Evolutionary conservation across 2,113 vertebrate genomes (phyloP), one percentile per base, ranked within the genome.

Genomic region (Hippocampus comes): DNA sequence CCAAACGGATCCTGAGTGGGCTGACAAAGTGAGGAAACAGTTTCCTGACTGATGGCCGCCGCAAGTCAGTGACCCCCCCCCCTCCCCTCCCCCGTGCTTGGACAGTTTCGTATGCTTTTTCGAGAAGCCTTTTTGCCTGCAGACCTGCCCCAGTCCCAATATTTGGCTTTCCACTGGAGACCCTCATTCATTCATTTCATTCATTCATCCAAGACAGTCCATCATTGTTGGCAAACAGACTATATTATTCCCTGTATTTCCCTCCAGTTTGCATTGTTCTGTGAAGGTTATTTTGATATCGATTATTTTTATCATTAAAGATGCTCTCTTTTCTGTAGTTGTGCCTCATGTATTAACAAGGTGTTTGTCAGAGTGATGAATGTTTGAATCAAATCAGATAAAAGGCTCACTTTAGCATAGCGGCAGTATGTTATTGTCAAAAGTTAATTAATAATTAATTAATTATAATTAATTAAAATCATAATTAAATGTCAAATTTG

Each of bases 1-100:
- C 53, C 93, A 96, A 77, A 88, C 92, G 79, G 93, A 97, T 85
- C 92, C 93, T 64, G 79, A 86, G 2, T 84, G 96, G 83, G 94
- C 94, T 83, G 92, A 90, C 55, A 76, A 84, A 65, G 81, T 98
- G 76, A 91, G 91, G 69, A 92, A 92, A 78, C 81, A 82, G 75
- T 94, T 94, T 88, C 94, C 94, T 68, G 89, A 82, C 78, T 90
- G 82, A 89, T 74, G 55, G 20, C 18, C 5, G 46, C 64, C 51
- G 38, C 66, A 68, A 79, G 77, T 72, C 78, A 60, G 23, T 69
- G 66, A 71, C 34, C 34, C 5, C 34, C 5, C 74, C 79, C 5
- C 5, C 5, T 6, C 5, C 34, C 34, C 0, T 34, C 25, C 25
- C 25, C 25, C 25, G 25, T 30, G 71, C 71, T 73, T 63, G 71